Base-by-base conservation (phyloP, 2,888 invertebrate species). In the Sesia apiformis region DNA sequence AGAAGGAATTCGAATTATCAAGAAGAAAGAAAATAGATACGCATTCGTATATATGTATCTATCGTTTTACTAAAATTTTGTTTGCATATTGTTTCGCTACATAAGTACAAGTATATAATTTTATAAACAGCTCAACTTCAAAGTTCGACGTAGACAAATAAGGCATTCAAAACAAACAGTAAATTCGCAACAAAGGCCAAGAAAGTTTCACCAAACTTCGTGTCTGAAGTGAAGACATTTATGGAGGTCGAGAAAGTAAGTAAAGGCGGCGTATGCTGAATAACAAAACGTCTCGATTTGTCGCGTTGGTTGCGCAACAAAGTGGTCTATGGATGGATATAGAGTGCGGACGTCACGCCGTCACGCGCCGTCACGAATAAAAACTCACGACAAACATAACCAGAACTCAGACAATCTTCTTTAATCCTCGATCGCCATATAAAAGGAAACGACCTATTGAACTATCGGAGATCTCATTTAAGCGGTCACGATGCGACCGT, bases 181-280 rank as follows among this genome's bases (percentile, higher is more conserved):
- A n/a, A 23, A 23, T 5, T 46, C 46, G 8, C 23, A 46, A 46
- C 46, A 46, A 46, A 46, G 39, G n/a, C 42, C n/a, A 52, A 56
- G 55, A 58, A 58, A 59, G 70, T 77, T 76, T 77, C 69, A 70
- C 74, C 68, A 60, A 73, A 57, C 58, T 54, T 50, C 59, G 55
- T 59, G 57, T 62, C 67, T 65, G 70, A 63, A 62, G 66, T 67
- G 76, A 74, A 75, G 71, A 70, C 66, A 69, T 67, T 72, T 61
- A 81, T 75, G 75, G 78, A 74, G 70, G 71, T 78, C 70, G 81
- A 81, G 85, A 87, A 87, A 87, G 85, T 85, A 87, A 87, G 85
- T 23, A 79, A 83, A 81, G 71, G 70, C 70, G 67, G 65, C 70
- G 72, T 72, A 71, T 63, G 69, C 65, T 72, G 84, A 84, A 86